Percentiles rank a stretch among this genome's conserved stretches.
phyloP scores from a whole-genome alignment of 2,113 vertebrate genomes.

The Pelvicachromis taeniatus region DNA sequence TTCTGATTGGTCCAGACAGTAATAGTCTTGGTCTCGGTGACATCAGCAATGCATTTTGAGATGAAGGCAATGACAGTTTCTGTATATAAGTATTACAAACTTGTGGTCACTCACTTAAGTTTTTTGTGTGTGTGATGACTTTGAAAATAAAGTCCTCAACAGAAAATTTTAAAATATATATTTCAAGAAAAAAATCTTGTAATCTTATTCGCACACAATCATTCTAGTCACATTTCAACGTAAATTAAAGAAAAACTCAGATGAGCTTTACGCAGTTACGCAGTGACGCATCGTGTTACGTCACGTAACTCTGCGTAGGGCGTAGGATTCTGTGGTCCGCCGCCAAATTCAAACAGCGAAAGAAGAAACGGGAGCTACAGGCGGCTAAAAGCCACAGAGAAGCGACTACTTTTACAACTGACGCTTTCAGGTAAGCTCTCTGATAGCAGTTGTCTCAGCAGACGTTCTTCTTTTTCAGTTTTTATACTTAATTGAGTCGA shows the following conservation, averaged over 20 bases:
- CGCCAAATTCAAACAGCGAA: constrained; percentile 75
- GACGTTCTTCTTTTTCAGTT: not conserved
- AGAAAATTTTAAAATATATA: not conserved
- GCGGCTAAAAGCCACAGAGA: not conserved
- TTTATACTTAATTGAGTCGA: rapidly evolving
- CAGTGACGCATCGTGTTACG: not conserved
- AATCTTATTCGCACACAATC: not conserved
- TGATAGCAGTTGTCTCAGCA: rapidly evolving
- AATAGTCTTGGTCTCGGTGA: no score
- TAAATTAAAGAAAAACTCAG: not conserved
- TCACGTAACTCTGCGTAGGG: constrained; percentile 3
- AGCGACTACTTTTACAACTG: not conserved
- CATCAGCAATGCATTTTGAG: no score
- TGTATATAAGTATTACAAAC: not conserved
- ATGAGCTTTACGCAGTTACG: not conserved
- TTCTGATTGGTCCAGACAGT: no score
- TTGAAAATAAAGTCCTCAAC: not conserved
- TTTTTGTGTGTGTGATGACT: not conserved
- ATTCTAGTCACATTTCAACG: not conserved
- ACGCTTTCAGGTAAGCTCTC: constrained; percentile 3
- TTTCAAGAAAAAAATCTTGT: not conserved
- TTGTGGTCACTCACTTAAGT: not conserved
- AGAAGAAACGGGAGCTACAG: constrained; percentile 3
- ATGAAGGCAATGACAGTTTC: no score
- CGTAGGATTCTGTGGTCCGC: constrained; percentile 25